These are phyloP conservation scores for Elaeidobius kamerunicus DNA, from an alignment of 2,888 invertebrate genomes.

Conservation along the genomic window DNA sequence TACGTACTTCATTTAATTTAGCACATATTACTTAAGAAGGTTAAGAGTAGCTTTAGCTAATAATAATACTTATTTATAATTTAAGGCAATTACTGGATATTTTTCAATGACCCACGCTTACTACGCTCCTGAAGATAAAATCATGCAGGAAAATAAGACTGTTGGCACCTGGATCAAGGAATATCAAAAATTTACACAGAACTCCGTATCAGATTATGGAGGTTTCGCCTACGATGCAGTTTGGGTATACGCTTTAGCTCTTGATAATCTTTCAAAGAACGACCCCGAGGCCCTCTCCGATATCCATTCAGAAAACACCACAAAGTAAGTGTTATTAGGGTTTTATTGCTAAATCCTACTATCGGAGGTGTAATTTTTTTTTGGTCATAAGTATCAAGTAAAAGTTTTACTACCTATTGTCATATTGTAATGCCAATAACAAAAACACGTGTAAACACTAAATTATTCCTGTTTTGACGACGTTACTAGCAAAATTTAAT, in stretches of 20 bases:
- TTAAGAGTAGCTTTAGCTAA: too few relatives aligned
- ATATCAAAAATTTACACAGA: slow-evolving; percentile 43
- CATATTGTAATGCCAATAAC: too few relatives aligned
- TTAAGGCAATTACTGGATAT: slow-evolving; percentile 68
- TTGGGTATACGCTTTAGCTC: slow-evolving; percentile 73
- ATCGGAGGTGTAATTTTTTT: too few relatives aligned
- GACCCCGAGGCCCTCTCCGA: slow-evolving; percentile 58
- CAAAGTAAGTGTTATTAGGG: slow-evolving; percentile 50
- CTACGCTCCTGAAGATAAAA: slow-evolving; percentile 58
- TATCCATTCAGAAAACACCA: slow-evolving; percentile 55
- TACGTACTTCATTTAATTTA: too few relatives aligned
- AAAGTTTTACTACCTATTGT: too few relatives aligned
- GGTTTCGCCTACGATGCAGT: slow-evolving; percentile 80
- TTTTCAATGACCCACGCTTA: slow-evolving; percentile 67
- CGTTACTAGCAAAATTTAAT: too few relatives aligned
- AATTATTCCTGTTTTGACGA: too few relatives aligned
- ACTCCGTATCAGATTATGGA: slow-evolving; percentile 59
- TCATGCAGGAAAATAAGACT: slow-evolving; percentile 64
- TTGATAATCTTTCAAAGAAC: slow-evolving; percentile 61
- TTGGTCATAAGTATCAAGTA: too few relatives aligned
- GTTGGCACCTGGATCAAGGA: slow-evolving; percentile 60
- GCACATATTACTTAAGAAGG: neutral
- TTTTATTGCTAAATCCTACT: too few relatives aligned
- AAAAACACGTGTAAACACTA: too few relatives aligned
- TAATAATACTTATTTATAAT: too few relatives aligned